These are phyloP conservation scores for Caenorhabditis inopinata DNA, from an alignment of 1,140 invertebrate species.

Conservation along the genomic window DNA sequence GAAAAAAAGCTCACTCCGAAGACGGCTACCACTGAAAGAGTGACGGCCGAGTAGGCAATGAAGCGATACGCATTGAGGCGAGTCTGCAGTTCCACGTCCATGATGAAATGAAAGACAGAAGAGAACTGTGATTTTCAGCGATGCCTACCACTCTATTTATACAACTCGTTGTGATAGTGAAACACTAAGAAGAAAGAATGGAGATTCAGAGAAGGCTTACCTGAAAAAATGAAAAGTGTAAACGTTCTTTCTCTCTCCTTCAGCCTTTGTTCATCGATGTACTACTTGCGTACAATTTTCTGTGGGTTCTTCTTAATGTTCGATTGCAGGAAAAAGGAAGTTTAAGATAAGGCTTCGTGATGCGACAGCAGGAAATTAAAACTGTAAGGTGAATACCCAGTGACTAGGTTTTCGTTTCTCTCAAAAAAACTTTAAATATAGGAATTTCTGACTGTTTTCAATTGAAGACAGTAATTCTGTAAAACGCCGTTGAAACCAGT, in stretches of 20 bases:
- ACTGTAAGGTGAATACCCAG: too few relatives aligned
- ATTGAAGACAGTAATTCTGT: too few relatives aligned
- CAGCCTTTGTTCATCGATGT: neutral
- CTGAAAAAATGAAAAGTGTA: neutral
- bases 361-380: too few relatives aligned
- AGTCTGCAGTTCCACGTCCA: constrained; percentile 14
- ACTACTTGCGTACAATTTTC: neutral
- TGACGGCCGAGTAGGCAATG: constrained; percentile 1
- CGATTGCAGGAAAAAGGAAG: constrained; percentile 6
- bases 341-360: too few relatives aligned
- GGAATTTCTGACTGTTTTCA: too few relatives aligned
- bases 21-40: neutral
- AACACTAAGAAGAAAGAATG: neutral
- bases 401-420: too few relatives aligned
- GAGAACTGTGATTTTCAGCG: neutral
- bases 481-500: too few relatives aligned
- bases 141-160: neutral
- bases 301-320: neutral
- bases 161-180: constrained; percentile 16
- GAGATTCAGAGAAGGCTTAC: neutral
- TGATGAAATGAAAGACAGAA: neutral
- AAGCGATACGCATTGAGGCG: neutral
- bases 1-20: neutral
- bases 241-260: neutral
- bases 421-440: too few relatives aligned